Evolutionary conservation across 2,888 invertebrate genomes (phyloP), one percentile per base, ranked within the genome.

Genomic region (Epinotia ramella): DNA sequence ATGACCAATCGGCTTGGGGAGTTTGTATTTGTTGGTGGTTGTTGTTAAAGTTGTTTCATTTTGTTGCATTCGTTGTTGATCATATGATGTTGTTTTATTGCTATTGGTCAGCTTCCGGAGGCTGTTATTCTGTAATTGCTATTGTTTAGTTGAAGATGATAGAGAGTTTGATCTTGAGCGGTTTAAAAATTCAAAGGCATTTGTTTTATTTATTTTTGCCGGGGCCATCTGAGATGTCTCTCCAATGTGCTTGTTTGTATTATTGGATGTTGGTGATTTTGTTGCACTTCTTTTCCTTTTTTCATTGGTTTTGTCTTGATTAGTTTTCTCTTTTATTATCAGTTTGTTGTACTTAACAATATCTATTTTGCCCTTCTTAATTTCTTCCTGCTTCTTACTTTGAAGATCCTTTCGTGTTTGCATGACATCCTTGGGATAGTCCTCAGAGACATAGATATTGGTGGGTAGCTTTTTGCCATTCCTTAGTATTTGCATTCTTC

Each of bases 241-340:
- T 9, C 33, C 40, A 12, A 11, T 63, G 33, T 63, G 9, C 3
- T 5, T 40, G 20, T 20, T 20, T 20, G 20, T 2, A n/a, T 63
- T 40, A 20, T 49, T 7, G 6, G 11, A 7, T 46, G 65, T 63
- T 33, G 62, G 62, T 40, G 62, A n/a, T n/a, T 33, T 63, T 40
- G 62, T n/a, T 63, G 62, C 40, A 0, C 33, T 33, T 5, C 62
- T 11, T 65, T 65, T 65, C 3, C 65, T 65, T 49, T 65, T 65
- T 3, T 65, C 65, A 5, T 20, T 49, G 20, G 1, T 63, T 63
- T 40, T 63, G 4, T 63, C 62, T 18, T 40, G 40, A 11, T n/a
- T 63, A 1, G 33, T 16, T n/a, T 63, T 63, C 33, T 40, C 62
- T 40, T 63, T 63, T 16, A 63, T 40, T 40, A 63, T 40, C 7